Evolutionary conservation across 2,113 vertebrate genomes (phyloP), one percentile per base, ranked within the genome.

Genomic region (Eleginops maclovinus): DNA sequence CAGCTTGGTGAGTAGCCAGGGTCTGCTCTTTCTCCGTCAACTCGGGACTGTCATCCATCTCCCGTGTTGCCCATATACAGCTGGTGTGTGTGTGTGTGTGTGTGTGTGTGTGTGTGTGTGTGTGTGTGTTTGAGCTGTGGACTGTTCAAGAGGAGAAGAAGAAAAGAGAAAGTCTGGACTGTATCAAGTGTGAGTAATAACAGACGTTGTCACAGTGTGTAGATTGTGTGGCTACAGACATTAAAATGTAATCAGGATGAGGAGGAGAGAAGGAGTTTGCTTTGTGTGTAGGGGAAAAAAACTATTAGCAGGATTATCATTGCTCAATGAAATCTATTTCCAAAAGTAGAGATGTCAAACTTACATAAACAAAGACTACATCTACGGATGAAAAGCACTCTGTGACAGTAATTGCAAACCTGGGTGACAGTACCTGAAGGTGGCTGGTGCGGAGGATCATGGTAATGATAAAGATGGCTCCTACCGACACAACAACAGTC

Each of bases 401-500:
- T n/a, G 53, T 17, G 22, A 36, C 7, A 7, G 66, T 15, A 17
- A 22, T 9, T 10, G 22, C 8, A 59, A 50, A 21, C 0, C 2
- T 9, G 36, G 60, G 13, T 15, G 60, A 46, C 60, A 13, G 44
- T 92, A 92, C 91, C 91, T 92, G 83, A 53, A 6, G 66, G 41
- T 22, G 73, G 69, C 68, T 83, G 86, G 68, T 86, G 73, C 74
- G 24, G 46, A 77, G 78, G 82, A 92, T 79, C 58, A 82, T 17
- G 44, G 84, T 56, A 68, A 92, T 31, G 60, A 92, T 47, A 40
- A 79, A 72, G 68, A 92, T 78, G 65, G 63, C 85, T 69, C 72
- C 89, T 0, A 91, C 6, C 31, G 90, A 91, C 54, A 82, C 59
- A 14, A 81, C 83, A 64, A 87, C 70, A n/a, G 88, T 92, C 91